Percentiles rank a stretch among this genome's conserved stretches.
Evolutionary conservation across 2,888 invertebrate species (phyloP).

Genomic region (Diarsia mendica): DNA sequence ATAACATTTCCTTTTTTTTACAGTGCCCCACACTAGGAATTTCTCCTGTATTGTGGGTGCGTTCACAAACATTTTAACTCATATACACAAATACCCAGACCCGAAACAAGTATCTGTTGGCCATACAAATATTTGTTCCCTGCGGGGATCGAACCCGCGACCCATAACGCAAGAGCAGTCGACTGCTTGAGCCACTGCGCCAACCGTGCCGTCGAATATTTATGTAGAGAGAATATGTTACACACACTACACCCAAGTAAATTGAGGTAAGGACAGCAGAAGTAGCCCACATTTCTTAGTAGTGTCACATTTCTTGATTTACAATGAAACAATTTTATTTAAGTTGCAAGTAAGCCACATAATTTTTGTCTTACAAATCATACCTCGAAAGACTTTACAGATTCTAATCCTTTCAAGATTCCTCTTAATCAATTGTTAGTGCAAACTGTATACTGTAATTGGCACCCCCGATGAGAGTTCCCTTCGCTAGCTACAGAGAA

Average conservation of each 20-base stretch:
- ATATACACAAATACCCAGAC: too few species aligned
- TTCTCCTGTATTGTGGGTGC: too few species aligned
- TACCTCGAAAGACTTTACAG: not conserved
- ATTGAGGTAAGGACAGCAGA: not conserved
- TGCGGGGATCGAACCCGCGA: too few species aligned
- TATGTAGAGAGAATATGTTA: not conserved
- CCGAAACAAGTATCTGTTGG: too few species aligned
- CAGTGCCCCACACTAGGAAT: too few species aligned
- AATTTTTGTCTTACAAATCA: not conserved
- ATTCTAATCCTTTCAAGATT: not conserved
- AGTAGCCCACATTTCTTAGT: not conserved
- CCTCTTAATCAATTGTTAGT: not conserved
- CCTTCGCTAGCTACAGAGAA: not conserved
- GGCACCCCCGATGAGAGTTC: not conserved
- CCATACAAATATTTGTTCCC: too few species aligned
- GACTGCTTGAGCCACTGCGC: too few species aligned
- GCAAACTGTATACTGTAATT: conserved; percentile 20
- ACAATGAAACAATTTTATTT: not conserved
- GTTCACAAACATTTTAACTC: too few species aligned
- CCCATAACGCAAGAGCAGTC: too few species aligned
- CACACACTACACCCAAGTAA: not conserved
- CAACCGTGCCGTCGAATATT: too few species aligned
- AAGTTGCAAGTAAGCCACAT: not conserved
- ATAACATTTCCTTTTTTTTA: too few species aligned
- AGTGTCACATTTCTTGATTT: not conserved